These are phyloP conservation scores for Chymomyza procnemis DNA, from an alignment of 2,888 invertebrate species.

Conservation along the genomic window DNA sequence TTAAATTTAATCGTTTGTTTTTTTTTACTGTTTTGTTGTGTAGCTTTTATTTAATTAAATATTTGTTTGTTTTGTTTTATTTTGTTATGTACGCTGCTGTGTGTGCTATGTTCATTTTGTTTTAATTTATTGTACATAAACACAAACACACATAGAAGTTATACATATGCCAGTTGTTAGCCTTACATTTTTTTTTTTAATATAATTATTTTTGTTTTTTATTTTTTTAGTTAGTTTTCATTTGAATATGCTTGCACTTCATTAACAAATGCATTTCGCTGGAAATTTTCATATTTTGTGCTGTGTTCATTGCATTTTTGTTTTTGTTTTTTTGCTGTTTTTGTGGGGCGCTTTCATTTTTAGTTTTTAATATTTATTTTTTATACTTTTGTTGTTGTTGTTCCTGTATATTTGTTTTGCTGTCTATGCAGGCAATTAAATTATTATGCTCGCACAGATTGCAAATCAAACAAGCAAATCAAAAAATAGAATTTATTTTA, in stretches of 20 bases:
- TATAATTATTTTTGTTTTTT: constrained; percentile 21
- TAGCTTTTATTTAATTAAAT: constrained; percentile 30
- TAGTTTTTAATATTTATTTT: not conserved
- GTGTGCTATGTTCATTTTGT: not conserved
- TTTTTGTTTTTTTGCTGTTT: not conserved
- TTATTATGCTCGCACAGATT: constrained; percentile 36
- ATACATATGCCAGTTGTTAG: not conserved
- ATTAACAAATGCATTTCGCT: constrained; percentile 10
- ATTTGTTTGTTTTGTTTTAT: constrained; percentile 49
- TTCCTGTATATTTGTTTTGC: constrained; percentile 42
- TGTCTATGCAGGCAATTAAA: constrained; percentile 29
- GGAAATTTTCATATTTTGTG: constrained; percentile 3
- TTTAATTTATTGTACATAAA: constrained; percentile 18
- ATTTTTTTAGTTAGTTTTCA: not conserved
- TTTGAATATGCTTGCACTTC: not conserved
- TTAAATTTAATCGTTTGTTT: not conserved
- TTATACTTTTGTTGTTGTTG: constrained; percentile 13
- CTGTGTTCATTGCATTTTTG: too few species aligned
- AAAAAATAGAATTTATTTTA: constrained; percentile 19
- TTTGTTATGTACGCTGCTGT: constrained; percentile 8
- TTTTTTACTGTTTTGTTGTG: constrained; percentile 35
- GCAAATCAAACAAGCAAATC: constrained; percentile 17
- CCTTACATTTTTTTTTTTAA: constrained; percentile 26
- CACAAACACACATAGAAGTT: constrained; percentile 9
- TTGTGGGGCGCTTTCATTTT: not conserved